Conservation (phyloP, 2,888 invertebrate genomes). For the Matsumyia berberina region DNA sequence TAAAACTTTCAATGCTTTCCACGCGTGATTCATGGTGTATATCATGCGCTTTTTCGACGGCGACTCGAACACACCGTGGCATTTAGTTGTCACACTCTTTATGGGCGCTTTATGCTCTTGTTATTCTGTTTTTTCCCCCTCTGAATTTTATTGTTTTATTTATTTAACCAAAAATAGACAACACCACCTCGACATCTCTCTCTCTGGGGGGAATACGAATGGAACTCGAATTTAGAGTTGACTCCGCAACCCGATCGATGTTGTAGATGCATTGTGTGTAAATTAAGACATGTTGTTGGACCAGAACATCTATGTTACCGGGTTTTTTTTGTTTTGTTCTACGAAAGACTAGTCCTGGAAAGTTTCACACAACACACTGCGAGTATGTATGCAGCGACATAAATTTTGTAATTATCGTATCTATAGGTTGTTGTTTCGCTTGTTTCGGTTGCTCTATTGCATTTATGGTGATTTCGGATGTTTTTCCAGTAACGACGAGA, state of each 20-base stretch:
- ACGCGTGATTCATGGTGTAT: conserved; percentile 67
- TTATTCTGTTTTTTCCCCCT: conserved; percentile 30
- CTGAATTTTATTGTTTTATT: conserved; percentile 19
- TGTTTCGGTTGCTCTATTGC: background rate
- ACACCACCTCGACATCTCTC: conserved; percentile 25
- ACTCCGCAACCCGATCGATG: conserved; percentile 34
- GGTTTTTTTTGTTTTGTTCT: conserved; percentile 49
- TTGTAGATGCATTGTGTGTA: conserved; percentile 54
- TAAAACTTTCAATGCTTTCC: conserved; percentile 49
- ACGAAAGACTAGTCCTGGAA: conserved; percentile 24
- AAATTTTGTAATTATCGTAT: conserved; percentile 9
- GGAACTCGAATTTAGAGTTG: conserved; percentile 27
- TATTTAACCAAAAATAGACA: conserved; percentile 64
- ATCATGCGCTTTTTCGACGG: conserved; percentile 48
- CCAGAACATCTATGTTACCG: conserved; percentile 19
- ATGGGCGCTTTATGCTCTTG: conserved; percentile 51
- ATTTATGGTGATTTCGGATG: conserved; percentile 46
- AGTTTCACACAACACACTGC: conserved; percentile 26
- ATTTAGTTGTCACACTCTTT: conserved; percentile 70
- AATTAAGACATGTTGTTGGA: conserved; percentile 36
- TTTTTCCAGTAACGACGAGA: conserved; percentile 25
- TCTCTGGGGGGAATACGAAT: conserved; percentile 3
- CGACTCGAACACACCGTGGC: conserved; percentile 53
- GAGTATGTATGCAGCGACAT: background rate
- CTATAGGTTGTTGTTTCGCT: conserved; percentile 12